A percentile compares a stretch with the other conserved stretches of the same genome.
These are phyloP conservation scores for Coracopsis vasa DNA, from an alignment of 2,113 vertebrate species.

Conservation along the genomic window DNA sequence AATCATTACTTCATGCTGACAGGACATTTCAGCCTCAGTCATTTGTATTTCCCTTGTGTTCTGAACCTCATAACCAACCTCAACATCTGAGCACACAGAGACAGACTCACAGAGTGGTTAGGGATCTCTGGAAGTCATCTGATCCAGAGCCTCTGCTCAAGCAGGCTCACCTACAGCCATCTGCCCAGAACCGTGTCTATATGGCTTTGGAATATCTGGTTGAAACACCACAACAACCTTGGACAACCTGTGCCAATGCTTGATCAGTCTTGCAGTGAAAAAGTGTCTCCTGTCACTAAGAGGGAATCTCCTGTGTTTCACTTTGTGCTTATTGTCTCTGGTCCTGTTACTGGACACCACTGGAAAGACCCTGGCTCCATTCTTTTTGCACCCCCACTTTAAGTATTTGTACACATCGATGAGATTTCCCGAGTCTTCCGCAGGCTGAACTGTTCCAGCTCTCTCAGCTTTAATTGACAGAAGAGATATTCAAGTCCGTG, in stretches of 20 bases:
- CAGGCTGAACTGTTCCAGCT: neutral
- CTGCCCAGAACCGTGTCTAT: no score
- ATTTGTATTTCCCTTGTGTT: neutral
- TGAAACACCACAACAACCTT: neutral
- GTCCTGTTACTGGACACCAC: neutral
- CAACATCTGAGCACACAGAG: neutral
- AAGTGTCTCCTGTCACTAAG: neutral
- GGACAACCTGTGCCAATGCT: neutral
- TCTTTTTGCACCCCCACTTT: neutral
- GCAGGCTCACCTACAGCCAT: neutral
- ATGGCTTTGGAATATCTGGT: neutral
- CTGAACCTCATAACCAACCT: neutral
- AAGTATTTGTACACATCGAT: neutral
- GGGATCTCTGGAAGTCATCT: neutral
- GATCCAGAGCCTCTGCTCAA: accelerated
- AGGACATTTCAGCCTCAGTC: neutral
- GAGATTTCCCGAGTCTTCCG: neutral
- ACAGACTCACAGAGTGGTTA: neutral
- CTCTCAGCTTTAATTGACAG: neutral
- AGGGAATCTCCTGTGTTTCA: neutral
- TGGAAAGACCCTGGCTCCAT: neutral
- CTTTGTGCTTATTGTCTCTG: neutral
- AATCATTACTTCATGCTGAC: neutral
- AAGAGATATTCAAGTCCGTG: neutral
- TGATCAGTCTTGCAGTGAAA: neutral